Conservation (phyloP, 1,140 invertebrate genomes). For the Branchinecta lindahli region DNA sequence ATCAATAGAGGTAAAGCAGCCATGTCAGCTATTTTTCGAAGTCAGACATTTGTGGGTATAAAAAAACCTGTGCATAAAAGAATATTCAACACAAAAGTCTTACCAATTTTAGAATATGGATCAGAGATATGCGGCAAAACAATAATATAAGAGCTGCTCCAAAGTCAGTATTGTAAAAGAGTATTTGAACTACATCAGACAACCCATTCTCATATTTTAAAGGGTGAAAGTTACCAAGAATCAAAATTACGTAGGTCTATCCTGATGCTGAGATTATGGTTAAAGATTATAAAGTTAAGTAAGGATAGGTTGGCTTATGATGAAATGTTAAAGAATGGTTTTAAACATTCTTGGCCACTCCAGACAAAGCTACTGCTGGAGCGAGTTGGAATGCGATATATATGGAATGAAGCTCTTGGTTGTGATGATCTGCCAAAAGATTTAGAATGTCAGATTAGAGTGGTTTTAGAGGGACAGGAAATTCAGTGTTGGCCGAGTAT, state of each 20-base stretch:
- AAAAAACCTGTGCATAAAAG: background rate
- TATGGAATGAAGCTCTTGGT: background rate
- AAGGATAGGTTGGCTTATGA: background rate
- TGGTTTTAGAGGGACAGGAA: too few species aligned
- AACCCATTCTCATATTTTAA: background rate
- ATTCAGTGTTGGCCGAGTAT: too few species aligned
- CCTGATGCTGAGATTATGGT: background rate
- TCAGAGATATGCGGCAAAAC: too few species aligned
- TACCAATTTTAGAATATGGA: too few species aligned
- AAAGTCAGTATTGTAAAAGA: conserved; percentile 1
- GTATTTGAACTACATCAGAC: conserved; percentile 5
- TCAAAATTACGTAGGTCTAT: conserved; percentile 9
- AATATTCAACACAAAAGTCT: too few species aligned
- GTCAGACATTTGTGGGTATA: background rate
- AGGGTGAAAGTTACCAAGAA: background rate
- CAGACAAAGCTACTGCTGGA: too few species aligned
- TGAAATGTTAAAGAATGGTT: background rate
- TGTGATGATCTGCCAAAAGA: background rate
- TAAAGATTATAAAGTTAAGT: conserved; percentile 1
- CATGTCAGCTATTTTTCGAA: conserved; percentile 1
- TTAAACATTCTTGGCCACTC: background rate
- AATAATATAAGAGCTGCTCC: background rate
- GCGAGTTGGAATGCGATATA: too few species aligned
- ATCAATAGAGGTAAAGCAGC: conserved; percentile 5
- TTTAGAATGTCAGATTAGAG: background rate